A percentile compares a stretch with the other conserved stretches of the same genome.
These are phyloP conservation scores for Neoascia interrupta DNA, from an alignment of 2,888 invertebrate genomes.

Conservation along the genomic window DNA sequence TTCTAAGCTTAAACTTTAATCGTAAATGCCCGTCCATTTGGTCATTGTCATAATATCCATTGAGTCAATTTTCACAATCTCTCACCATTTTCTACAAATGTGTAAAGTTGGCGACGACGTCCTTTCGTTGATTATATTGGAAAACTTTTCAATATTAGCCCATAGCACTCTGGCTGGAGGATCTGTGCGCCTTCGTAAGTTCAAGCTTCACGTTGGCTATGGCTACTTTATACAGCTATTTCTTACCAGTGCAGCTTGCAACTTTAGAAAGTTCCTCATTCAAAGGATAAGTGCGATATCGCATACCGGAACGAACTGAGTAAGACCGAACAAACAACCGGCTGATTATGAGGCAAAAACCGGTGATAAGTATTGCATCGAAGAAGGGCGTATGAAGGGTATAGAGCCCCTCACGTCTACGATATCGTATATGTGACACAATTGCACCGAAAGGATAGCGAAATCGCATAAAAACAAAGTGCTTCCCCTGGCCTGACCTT, in stretches of 20 bases:
- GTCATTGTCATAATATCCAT: slow-evolving; percentile 47
- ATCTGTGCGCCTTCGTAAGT: background rate
- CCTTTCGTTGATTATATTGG: slow-evolving; percentile 63
- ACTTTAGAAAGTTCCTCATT: slow-evolving; percentile 27
- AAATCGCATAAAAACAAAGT: slow-evolving; percentile 63
- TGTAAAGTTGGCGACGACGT: slow-evolving; percentile 59
- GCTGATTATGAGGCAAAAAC: slow-evolving; percentile 40
- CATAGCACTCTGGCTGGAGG: slow-evolving; percentile 61
- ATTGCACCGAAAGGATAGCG: slow-evolving; percentile 37
- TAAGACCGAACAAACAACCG: slow-evolving; percentile 37
- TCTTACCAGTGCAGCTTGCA: slow-evolving; percentile 33
- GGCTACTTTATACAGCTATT: background rate
- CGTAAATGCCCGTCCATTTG: slow-evolving; percentile 27
- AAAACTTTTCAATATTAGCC: slow-evolving; percentile 64
- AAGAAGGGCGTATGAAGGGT: background rate
- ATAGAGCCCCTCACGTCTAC: slow-evolving; percentile 20
- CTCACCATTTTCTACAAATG: slow-evolving; percentile 55
- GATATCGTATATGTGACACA: slow-evolving; percentile 52
- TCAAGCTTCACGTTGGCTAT: slow-evolving; percentile 1
- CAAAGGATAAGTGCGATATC: slow-evolving; percentile 44
- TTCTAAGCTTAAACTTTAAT: slow-evolving; percentile 28
- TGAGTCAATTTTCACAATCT: slow-evolving; percentile 61
- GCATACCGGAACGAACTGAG: background rate
- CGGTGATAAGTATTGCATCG: slow-evolving; percentile 40
- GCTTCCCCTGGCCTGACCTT: slow-evolving; percentile 53